Base-by-base conservation (phyloP, 2,113 vertebrate genomes). In the Halcyon senegalensis region DNA sequence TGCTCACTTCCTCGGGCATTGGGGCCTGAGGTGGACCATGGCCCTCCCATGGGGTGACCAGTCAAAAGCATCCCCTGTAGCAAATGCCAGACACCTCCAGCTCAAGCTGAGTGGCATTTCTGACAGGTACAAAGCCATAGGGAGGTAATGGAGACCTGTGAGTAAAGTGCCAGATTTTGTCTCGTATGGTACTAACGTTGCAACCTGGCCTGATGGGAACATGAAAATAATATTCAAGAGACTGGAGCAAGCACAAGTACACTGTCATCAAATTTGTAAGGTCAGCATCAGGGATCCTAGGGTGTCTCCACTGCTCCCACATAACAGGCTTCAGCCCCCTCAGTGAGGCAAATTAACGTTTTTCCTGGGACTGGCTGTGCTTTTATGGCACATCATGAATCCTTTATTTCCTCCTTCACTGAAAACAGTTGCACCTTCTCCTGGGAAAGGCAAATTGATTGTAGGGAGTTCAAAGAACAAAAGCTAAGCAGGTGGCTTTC, bases 401-500 rank as follows among this genome's bases (percentile, higher is more conserved):
- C 51, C 67, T 86, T 37, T 35, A 0, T 83, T 90, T 90, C 79
- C 39, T 80, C 35, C 72, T 86, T 64, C 23, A 13, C 69, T 81
- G 83, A 51, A 63, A 93, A 80, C 69, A 78, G 39, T 84, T 86
- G 43, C 28, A 48, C 24, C 39, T 94, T 93, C 93, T 95, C 85
- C 76, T 75, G 84, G 84, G 85, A 86, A 94, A 79, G 84, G 53
- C 56, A 87, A 75, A 94, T 82, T 72, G 89, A 89, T 93, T 92
- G 77, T 81, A 84, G 31, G 62, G 51, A 68, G 56, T 44, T 89
- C 64, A 41, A 87, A 75, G 76, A 89, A 64, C 0, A 66, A 92
- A 96, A 87, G 41, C 77, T 66, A 90, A 96, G 89, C 94, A 95
- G 89, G 96, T 94, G 96, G 88, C 88, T 77, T 94, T 69, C 72